Base-by-base conservation (phyloP, 2,888 invertebrate species). In the Maniola hyperantus region DNA sequence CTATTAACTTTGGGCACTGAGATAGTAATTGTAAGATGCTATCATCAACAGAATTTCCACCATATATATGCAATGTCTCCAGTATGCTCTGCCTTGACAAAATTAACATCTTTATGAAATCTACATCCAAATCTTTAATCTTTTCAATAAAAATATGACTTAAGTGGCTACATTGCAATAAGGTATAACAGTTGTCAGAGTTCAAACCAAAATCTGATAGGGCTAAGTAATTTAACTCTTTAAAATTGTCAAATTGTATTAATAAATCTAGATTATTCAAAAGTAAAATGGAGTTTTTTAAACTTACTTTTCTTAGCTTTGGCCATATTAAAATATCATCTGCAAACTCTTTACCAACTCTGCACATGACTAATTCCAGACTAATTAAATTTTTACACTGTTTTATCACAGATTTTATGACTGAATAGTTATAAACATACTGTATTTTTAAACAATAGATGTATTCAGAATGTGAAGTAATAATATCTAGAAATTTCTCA, bases 131-230 rank as follows among this genome's bases (percentile, higher is more conserved):
- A 72, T 82, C 80, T 74, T 77, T 84, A 62, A 92, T 87, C 80
- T 92, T 92, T 66, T 89, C 89, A 72, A 93, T 89, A 36, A 80
- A 79, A 72, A 93, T 87, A 69, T 89, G 83, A 70, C 77, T 81
- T 51, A 93, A 78, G 74, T 88, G 71, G 50, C 76, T 73, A 76
- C 91, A 91, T 4, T 76, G 72, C 33, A 91, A 71, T 68, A 93
- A 79, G 54, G 78, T 79, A 36, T 84, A 73, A 74, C 89, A 89
- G 70, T 91, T 92, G 8, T 59, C 68, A 10, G 76, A 50, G 33
- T 81, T 83, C 0, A 93, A 78, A 15, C 92, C 92, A 77, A 92
- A 93, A 73, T 92, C 89, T 0, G 91, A 85, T 50, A 93, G 77
- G 65, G 79, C 77, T 71, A 89, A 79, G 71, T 80, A 82, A 71